Base-by-base conservation (phyloP, 2,888 invertebrate species). In the Cheilosia soror region DNA sequence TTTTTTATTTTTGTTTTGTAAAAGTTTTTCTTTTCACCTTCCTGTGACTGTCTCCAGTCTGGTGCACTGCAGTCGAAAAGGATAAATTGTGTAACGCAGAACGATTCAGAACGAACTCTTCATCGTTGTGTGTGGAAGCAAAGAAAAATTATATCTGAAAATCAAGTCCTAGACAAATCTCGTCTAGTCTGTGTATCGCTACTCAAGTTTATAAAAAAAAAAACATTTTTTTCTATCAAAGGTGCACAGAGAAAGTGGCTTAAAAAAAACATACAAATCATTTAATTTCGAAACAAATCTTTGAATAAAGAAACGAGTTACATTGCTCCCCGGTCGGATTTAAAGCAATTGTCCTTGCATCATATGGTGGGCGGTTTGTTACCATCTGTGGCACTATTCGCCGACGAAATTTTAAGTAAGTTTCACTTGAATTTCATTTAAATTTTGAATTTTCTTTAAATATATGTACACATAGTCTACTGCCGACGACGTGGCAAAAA, bases 331-430 rank as follows among this genome's bases (percentile, higher is more conserved):
- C 84, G 69, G 75, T 82, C 73, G 72, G 78, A 73, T 86, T 82
- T 73, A 68, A 77, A 31, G 63, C 47, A 81, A 78, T 77, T 72
- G 83, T 87, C 78, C 76, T 87, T 79, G 72, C 81, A 88, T 91
- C 91, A 90, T 91, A 91, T 91, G 91, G 90, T 91, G 90, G 90
- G 90, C 90, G 89, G 89, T 89, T 89, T 90, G 88, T 88, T 87
- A 88, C 88, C 88, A 88, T 90, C 89, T 89, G 90, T 88, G 90
- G 90, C 90, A 89, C 88, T 89, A 88, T 88, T 89, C 89, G 90
- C 90, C 89, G 89, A 88, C 89, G 89, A 89, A 88, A 90, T 88
- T 89, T 51, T 86, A 82, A 87, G 88, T 89, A 87, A 88, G 88
- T 88, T 63, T 13, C 27, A 15, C 11, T 62, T 13, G 13, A 33